phyloP scores from a whole-genome alignment of 2,888 invertebrate genomes.

The Drosophila cognata region DNA sequence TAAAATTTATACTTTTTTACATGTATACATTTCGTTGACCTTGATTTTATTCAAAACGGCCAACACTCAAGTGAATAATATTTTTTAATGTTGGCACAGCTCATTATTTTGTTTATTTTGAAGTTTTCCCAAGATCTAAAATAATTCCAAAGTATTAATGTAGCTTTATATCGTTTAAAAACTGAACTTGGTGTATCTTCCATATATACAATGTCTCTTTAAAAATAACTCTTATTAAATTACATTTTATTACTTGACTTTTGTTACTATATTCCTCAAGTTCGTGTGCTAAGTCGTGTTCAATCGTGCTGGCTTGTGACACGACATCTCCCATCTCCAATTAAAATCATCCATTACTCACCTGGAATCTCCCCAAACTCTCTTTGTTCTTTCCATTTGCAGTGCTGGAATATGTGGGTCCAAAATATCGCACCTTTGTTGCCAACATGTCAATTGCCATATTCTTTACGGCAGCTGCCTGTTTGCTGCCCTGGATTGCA shows the following conservation, averaged over 20 bases:
- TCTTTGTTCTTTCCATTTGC: conserved; percentile 74
- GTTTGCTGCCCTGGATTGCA: conserved; percentile 93
- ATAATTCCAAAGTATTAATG: background rate
- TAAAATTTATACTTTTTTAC: background rate
- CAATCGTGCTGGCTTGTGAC: no score
- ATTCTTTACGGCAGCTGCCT: conserved; percentile 93
- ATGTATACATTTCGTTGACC: background rate
- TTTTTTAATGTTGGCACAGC: background rate
- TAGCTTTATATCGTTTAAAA: background rate
- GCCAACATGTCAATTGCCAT: conserved; percentile 96
- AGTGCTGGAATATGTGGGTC: conserved; percentile 95
- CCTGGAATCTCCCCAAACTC: background rate
- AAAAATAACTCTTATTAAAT: background rate
- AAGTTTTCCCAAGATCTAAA: background rate
- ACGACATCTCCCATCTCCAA: background rate
- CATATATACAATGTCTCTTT: background rate
- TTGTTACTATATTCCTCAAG: background rate
- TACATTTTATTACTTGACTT: background rate
- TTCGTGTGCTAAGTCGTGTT: background rate
- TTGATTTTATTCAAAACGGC: background rate
- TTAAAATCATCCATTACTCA: background rate
- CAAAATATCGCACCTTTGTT: conserved; percentile 95
- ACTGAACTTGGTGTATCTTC: background rate
- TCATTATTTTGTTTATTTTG: background rate
- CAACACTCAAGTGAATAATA: background rate